Conservation (phyloP, 2,797 vertebrate species). For the Brotula barbata region DNA sequence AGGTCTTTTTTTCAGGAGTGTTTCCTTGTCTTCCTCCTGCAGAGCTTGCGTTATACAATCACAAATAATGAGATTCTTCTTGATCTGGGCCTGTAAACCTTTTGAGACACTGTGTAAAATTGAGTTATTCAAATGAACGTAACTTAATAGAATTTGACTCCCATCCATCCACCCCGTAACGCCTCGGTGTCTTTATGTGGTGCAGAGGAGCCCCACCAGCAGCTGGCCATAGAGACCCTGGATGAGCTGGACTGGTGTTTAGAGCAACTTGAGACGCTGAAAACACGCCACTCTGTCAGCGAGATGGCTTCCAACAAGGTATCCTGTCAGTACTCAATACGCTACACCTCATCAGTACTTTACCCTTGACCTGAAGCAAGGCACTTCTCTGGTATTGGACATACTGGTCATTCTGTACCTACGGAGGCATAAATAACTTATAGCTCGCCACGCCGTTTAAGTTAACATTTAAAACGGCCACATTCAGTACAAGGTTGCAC, state of each 20-base stretch:
- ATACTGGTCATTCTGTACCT: not conserved
- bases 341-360: not conserved
- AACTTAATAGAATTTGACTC: not conserved
- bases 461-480: slow-evolving; percentile 1
- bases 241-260: slow-evolving; percentile 96
- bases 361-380: not conserved
- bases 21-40: too few species aligned
- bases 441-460: slow-evolving; percentile 1
- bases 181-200: slow-evolving; percentile 37
- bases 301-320: slow-evolving; percentile 98
- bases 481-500: slow-evolving; percentile 4
- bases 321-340: slow-evolving; percentile 1
- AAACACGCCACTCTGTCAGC: slow-evolving; percentile 91
- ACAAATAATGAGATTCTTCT: too few species aligned
- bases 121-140: too few species aligned
- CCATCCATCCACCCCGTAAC: slow-evolving; percentile 13
- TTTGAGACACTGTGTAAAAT: too few species aligned
- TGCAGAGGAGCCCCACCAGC: slow-evolving; percentile 88
- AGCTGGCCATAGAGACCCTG: slow-evolving; percentile 88
- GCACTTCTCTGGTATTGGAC: not conserved
- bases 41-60: too few species aligned
- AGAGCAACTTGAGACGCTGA: slow-evolving; percentile 93
- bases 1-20: too few species aligned
- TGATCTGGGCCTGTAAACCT: too few species aligned
- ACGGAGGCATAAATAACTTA: not conserved